A percentile compares a stretch with the other conserved stretches of the same genome.
Evolutionary conservation across 1,140 invertebrate species (phyloP).

Genomic region (Drosophila suzukii): DNA sequence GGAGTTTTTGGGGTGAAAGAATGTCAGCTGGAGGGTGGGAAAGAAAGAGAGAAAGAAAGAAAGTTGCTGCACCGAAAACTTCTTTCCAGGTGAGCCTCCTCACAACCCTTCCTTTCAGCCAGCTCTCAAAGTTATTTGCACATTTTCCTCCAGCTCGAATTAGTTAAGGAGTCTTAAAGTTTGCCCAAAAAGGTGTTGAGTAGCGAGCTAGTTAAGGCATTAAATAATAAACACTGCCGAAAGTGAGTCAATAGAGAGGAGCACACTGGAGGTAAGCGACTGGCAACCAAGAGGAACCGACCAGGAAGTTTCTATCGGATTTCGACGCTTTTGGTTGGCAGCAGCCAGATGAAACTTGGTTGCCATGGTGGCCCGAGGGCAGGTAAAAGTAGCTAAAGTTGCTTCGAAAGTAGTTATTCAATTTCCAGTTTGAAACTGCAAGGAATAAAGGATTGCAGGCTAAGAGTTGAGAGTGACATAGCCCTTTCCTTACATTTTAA

Average conservation of each 20-base stretch:
- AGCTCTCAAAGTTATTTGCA: conserved; percentile 61
- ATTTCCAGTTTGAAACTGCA: conserved; percentile 1
- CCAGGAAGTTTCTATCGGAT: conserved; percentile 23
- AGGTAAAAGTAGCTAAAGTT: conserved; percentile 30
- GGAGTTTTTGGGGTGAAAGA: neutral
- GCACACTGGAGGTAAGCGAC: conserved; percentile 1
- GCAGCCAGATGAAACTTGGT: conserved; percentile 2
- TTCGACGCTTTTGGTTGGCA: conserved; percentile 8
- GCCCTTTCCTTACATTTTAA: neutral
- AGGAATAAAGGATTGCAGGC: too few species aligned
- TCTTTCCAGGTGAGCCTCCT: conserved; percentile 14
- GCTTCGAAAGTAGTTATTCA: conserved; percentile 21
- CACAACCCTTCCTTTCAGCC: neutral
- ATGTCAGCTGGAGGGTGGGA: conserved; percentile 5
- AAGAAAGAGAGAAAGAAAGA: conserved; percentile 5
- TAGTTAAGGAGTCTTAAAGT: conserved; percentile 67
- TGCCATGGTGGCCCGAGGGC: conserved; percentile 4
- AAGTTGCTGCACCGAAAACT: conserved; percentile 29
- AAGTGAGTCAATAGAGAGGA: conserved; percentile 42
- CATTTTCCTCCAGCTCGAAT: conserved; percentile 66
- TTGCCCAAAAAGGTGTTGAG: conserved; percentile 61
- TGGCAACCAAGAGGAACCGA: neutral
- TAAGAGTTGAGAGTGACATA: neutral
- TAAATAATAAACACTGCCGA: conserved; percentile 65
- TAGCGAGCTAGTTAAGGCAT: conserved; percentile 64